Evolutionary conservation across 2,797 vertebrate species (phyloP).

Genomic region (Mormyrops boulengeri): DNA sequence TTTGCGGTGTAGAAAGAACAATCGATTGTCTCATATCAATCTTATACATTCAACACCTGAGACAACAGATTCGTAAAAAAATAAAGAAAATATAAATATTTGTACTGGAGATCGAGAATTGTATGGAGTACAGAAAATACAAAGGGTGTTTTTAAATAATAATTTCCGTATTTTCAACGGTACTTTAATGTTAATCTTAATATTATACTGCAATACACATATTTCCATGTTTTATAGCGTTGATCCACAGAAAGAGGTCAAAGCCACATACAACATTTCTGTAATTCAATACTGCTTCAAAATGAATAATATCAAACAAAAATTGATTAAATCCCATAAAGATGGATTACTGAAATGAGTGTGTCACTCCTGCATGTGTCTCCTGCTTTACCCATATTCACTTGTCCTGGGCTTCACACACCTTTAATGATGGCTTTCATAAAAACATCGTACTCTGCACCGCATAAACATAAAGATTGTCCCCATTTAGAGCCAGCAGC

Average conservation of each 20-base stretch:
- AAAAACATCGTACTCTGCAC: background rate
- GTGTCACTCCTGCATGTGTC: background rate
- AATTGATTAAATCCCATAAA: background rate
- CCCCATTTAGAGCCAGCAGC: background rate
- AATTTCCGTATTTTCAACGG: background rate
- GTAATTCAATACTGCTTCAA: background rate
- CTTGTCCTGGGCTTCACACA: background rate
- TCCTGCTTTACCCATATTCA: background rate
- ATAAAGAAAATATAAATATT: background rate
- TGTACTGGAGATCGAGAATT: background rate
- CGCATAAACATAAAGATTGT: background rate
- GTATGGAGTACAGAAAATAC: background rate
- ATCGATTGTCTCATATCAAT: background rate
- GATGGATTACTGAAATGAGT: background rate
- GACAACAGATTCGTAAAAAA: background rate
- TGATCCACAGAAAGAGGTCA: background rate
- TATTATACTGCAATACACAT: background rate
- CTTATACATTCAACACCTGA: conserved; percentile 3
- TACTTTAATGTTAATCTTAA: background rate
- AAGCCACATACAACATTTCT: background rate
- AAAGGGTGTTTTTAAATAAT: background rate
- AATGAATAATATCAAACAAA: background rate
- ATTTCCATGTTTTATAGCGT: background rate
- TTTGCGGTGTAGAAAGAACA: background rate
- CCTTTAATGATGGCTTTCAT: background rate